These are phyloP conservation scores for Netelia fuscicornis DNA, from an alignment of 2,888 invertebrate genomes.

Conservation along the genomic window DNA sequence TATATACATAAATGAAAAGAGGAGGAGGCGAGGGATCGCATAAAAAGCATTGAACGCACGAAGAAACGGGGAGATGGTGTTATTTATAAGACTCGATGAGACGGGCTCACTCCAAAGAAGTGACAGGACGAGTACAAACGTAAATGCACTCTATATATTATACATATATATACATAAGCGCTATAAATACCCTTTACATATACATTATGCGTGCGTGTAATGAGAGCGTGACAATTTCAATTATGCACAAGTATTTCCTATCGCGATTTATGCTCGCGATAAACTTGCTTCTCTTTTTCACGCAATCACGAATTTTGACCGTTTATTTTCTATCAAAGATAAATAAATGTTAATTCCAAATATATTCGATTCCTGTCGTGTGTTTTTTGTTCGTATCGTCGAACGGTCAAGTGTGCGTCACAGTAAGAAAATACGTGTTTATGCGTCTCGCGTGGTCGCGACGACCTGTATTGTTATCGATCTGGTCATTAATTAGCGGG, in stretches of 20 bases:
- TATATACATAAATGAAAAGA: not conserved
- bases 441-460: slow-evolving; percentile 43
- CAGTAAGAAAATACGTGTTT: not conserved
- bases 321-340: not conserved
- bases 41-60: slow-evolving; percentile 78
- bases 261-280: slow-evolving; percentile 62
- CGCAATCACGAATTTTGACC: not conserved
- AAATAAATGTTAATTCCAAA: too few species aligned
- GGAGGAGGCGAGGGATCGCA: slow-evolving; percentile 64
- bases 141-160: slow-evolving; percentile 52
- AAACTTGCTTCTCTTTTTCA: slow-evolving; percentile 1
- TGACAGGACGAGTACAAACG: slow-evolving; percentile 63
- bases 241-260: slow-evolving; percentile 58
- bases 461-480: slow-evolving; percentile 69
- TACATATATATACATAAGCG: slow-evolving; percentile 35
- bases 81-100: slow-evolving; percentile 81
- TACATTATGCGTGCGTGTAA: slow-evolving; percentile 57
- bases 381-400: too few species aligned
- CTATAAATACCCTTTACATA: slow-evolving; percentile 42
- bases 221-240: slow-evolving; percentile 65
- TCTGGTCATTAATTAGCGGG: slow-evolving; percentile 71
- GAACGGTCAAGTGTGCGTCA: too few species aligned
- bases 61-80: slow-evolving; percentile 83
- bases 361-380: too few species aligned
- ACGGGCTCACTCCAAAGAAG: slow-evolving; percentile 68